Evolutionary conservation across 2,888 invertebrate species (phyloP).

Genomic region (Xylota segnis): DNA sequence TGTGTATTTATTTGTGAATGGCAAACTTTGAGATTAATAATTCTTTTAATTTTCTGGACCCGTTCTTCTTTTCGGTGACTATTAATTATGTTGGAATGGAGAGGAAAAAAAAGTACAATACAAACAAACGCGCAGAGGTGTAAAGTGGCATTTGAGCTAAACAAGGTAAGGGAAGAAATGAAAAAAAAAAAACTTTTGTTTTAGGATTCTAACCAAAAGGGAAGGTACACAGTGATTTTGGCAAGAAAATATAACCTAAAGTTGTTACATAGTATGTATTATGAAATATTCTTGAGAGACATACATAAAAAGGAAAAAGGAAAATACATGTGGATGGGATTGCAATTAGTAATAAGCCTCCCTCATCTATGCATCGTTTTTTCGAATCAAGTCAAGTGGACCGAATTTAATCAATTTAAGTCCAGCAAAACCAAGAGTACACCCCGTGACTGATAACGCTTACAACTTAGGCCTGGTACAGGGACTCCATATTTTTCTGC

Average conservation of each 20-base stretch:
- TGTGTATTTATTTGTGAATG: constrained; percentile 25
- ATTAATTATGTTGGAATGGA: constrained; percentile 39
- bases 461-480: no score
- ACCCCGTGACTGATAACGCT: no score
- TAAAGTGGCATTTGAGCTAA: constrained; percentile 33
- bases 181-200: not conserved
- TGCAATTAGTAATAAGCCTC: no score
- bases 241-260: constrained; percentile 1
- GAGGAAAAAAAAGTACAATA: not conserved
- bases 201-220: not conserved
- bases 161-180: constrained; percentile 1
- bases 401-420: no score
- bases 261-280: no score
- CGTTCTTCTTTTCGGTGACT: constrained; percentile 23
- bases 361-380: no score
- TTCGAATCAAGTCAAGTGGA: no score
- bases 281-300: no score
- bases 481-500: no score
- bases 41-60: constrained; percentile 53
- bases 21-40: constrained; percentile 55
- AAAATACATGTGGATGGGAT: no score
- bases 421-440: no score
- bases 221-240: not conserved
- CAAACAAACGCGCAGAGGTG: constrained; percentile 31
- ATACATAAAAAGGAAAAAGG: no score